These are phyloP conservation scores for Cathartes aura DNA, from an alignment of 2,113 vertebrate species.

Conservation along the genomic window DNA sequence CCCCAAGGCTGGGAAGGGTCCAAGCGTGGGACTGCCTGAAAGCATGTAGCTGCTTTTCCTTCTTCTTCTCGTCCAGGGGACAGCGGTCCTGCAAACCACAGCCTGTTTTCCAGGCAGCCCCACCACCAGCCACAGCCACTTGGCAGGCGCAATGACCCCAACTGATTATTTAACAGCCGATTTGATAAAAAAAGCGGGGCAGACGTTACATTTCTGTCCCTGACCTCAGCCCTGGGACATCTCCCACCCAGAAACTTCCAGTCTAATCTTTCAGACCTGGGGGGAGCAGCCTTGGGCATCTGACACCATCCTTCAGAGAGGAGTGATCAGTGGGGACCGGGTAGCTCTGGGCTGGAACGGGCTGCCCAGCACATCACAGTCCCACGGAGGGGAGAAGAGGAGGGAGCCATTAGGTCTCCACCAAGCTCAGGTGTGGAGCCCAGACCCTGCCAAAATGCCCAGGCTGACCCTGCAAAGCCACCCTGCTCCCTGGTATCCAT, in stretches of 20 bases:
- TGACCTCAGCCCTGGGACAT: constrained; percentile 56
- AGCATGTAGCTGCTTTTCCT: background rate
- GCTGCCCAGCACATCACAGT: background rate
- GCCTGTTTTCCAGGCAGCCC: background rate
- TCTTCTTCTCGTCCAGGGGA: background rate
- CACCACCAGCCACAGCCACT: background rate
- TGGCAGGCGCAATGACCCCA: background rate
- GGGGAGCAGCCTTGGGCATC: constrained; percentile 6
- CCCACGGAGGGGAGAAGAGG: background rate
- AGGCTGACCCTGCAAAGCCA: background rate
- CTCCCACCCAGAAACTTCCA: constrained; percentile 31
- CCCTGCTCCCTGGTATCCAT: background rate
- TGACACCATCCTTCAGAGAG: background rate
- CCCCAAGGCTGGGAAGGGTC: background rate
- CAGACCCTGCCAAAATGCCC: background rate
- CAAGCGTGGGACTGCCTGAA: background rate
- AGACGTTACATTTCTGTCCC: constrained; percentile 61
- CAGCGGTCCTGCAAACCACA: background rate
- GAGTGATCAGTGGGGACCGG: background rate
- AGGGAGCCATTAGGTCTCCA: background rate
- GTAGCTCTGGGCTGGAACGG: background rate
- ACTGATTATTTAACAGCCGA: background rate
- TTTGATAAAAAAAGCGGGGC: constrained; percentile 41
- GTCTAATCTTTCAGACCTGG: constrained; percentile 60
- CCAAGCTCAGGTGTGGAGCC: background rate